Evolutionary conservation across 1,140 invertebrate genomes (phyloP).

Genomic region (Littorina saxatilis): DNA sequence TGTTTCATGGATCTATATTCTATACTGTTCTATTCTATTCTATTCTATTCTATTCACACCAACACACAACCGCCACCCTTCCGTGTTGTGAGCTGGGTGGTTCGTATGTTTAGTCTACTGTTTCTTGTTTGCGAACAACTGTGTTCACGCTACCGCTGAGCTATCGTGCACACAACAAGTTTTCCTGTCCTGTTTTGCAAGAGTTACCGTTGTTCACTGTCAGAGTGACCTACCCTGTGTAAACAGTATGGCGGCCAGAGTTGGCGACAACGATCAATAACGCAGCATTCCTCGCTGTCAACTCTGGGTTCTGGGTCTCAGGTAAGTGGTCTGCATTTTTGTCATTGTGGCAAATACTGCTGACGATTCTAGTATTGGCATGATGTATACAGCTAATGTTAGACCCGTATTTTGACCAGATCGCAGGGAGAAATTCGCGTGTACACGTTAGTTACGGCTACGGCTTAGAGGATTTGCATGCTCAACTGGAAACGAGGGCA

Average conservation of each 20-base stretch:
- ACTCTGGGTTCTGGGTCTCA: not conserved
- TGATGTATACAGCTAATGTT: not conserved
- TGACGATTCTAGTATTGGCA: too few relatives aligned
- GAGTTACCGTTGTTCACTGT: constrained; percentile 33
- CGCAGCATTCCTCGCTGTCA: constrained; percentile 3
- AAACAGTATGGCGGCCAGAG: constrained; percentile 33
- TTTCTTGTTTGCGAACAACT: too few relatives aligned
- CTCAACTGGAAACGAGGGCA: not conserved
- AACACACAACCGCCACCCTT: not conserved
- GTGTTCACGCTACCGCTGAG: not conserved
- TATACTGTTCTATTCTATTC: not conserved
- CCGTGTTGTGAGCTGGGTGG: too few relatives aligned
- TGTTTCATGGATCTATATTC: too few relatives aligned
- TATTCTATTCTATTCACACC: not conserved
- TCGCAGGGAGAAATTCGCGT: not conserved
- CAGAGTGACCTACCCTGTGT: constrained; percentile 32
- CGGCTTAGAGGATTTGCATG: not conserved
- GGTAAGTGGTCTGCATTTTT: not conserved
- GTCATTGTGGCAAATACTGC: not conserved
- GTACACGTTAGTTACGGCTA: constrained; percentile 14
- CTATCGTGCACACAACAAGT: too few relatives aligned
- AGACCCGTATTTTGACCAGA: not conserved
- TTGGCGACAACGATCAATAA: constrained; percentile 37
- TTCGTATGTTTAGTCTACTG: too few relatives aligned
- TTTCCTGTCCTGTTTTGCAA: not conserved